Percentiles rank a stretch among this genome's conserved stretches.
Conservation (phyloP, 2,797 vertebrate species). For the Chelonia mydas region DNA sequence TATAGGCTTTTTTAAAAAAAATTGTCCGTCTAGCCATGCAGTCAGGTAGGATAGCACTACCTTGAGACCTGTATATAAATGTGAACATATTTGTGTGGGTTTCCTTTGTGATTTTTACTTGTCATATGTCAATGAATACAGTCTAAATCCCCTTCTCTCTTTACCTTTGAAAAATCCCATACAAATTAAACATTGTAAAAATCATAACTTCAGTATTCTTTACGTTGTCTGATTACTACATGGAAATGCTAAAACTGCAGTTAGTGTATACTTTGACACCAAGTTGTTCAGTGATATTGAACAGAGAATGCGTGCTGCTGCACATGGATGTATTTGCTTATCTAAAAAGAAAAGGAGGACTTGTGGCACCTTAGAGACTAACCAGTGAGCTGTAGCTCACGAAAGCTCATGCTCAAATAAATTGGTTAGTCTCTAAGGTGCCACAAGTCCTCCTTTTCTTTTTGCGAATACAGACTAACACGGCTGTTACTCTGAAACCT, state of each 20-base stretch:
- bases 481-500: no score
- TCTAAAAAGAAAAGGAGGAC: no score
- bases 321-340: not conserved
- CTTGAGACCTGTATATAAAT: not conserved
- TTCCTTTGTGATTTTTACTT: not conserved
- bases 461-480: no score
- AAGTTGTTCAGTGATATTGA: not conserved
- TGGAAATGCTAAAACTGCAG: not conserved
- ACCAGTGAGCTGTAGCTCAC: no score
- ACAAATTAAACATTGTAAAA: not conserved
- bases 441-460: no score
- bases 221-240: not conserved
- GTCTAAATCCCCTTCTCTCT: not conserved
- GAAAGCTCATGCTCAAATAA: no score
- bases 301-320: not conserved
- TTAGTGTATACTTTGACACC: not conserved
- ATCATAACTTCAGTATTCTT: not conserved
- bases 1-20: not conserved
- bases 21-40: not conserved
- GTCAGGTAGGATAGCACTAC: not conserved
- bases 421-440: no score
- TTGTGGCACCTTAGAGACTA: no score
- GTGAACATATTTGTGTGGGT: not conserved
- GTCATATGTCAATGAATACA: not conserved
- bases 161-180: not conserved